These are phyloP conservation scores for Myodes glareolus DNA, from an alignment of 2,113 vertebrate genomes.

Conservation along the genomic window DNA sequence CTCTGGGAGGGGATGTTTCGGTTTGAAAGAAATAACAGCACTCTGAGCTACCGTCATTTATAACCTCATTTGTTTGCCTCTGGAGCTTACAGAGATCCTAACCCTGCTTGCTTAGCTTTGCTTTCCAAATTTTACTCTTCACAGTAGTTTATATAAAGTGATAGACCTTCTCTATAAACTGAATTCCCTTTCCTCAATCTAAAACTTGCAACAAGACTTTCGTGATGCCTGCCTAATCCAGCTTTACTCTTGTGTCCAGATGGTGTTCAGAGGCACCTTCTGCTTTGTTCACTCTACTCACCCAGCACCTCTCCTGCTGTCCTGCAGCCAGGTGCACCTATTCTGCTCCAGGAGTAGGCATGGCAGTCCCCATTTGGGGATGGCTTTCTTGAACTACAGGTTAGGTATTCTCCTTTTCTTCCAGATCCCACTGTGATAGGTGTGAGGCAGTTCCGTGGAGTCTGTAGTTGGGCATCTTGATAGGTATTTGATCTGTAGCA, in stretches of 20 bases:
- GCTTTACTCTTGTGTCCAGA: background rate
- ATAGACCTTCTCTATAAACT: background rate
- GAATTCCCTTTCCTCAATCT: background rate
- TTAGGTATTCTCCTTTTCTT: background rate
- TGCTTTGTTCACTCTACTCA: background rate
- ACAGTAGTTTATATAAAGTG: background rate
- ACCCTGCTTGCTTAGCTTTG: background rate
- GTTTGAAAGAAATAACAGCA: background rate
- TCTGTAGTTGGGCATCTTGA: background rate
- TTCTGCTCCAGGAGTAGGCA: background rate
- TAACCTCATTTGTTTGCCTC: background rate
- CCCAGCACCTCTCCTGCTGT: background rate
- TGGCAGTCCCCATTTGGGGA: background rate
- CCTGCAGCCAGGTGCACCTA: background rate
- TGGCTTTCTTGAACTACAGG: slow-evolving; percentile 18
- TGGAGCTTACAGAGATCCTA: background rate
- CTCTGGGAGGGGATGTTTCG: background rate
- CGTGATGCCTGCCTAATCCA: background rate
- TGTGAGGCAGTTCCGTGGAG: slow-evolving; percentile 18
- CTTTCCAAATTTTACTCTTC: background rate
- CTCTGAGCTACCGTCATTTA: background rate
- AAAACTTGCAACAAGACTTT: background rate
- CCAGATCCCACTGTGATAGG: background rate
- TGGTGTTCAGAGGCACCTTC: background rate
- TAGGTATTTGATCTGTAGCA: background rate